phyloP scores from a whole-genome alignment of 2,797 vertebrate species.

The Sebastes hopkinsi region DNA sequence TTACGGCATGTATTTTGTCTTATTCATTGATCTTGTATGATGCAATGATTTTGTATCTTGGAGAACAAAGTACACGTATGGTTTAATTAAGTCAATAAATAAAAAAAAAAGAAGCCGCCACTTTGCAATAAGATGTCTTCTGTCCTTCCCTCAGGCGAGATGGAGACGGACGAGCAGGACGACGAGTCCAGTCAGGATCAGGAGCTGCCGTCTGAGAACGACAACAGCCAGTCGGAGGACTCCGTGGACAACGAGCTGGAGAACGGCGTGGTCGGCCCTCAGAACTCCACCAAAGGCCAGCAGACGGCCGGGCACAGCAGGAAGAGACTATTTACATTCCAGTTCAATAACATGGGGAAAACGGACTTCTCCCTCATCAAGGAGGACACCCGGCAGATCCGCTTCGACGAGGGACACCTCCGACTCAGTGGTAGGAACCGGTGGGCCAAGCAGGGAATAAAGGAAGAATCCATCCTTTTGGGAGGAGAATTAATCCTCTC shows the following conservation, averaged over 20 bases:
- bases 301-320: conserved; percentile 84
- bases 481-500: not conserved
- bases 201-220: conserved; percentile 97
- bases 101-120: no score
- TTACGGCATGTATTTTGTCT: no score
- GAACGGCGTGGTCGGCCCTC: conserved; percentile 87
- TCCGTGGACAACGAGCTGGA: conserved; percentile 98
- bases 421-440: conserved; percentile 89
- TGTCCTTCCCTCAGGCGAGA: conserved; percentile 86
- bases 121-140: not conserved
- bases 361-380: conserved; percentile 95
- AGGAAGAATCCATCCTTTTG: not conserved
- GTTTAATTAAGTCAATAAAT: no score
- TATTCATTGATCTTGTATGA: no score
- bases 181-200: conserved; percentile 99
- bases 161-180: conserved; percentile 98
- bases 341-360: conserved; percentile 98
- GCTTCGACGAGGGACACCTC: conserved; percentile 94
- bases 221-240: conserved; percentile 98
- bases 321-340: conserved; percentile 97
- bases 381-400: conserved; percentile 94
- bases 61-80: no score
- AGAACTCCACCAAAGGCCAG: conserved; percentile 89
- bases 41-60: no score
- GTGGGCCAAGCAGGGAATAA: not conserved